These are phyloP conservation scores for Philereme transversata DNA, from an alignment of 2,888 invertebrate species.

Conservation along the genomic window DNA sequence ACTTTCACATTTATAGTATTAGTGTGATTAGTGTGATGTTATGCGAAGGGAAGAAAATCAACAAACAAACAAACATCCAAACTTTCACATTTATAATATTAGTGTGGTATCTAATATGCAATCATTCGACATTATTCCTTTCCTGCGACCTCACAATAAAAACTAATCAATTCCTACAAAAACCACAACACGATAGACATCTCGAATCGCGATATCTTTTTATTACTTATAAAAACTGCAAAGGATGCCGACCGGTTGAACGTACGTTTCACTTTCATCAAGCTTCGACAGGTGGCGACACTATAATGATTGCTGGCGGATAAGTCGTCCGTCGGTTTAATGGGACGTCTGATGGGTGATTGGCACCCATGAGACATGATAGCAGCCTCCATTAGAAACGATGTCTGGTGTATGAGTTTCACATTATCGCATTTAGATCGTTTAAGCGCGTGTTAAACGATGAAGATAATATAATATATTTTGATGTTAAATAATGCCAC, in stretches of 20 bases:
- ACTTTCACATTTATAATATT: no score
- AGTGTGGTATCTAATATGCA: background rate
- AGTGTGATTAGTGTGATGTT: no score
- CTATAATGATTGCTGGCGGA: slow-evolving; percentile 49
- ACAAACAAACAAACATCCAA: no score
- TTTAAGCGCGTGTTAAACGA: background rate
- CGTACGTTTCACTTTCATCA: slow-evolving; percentile 74
- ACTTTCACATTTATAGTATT: no score
- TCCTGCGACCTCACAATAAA: slow-evolving; percentile 18
- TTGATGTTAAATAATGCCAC: no score
- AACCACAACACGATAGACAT: slow-evolving; percentile 28
- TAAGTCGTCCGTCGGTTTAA: slow-evolving; percentile 18
- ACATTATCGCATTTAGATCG: slow-evolving; percentile 14
- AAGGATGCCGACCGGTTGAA: slow-evolving; percentile 49
- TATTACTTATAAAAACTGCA: slow-evolving; percentile 29
- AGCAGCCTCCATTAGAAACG: slow-evolving; percentile 19
- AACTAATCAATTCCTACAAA: slow-evolving; percentile 23
- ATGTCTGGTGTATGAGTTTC: slow-evolving; percentile 9
- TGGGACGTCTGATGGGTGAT: slow-evolving; percentile 21
- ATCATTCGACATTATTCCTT: slow-evolving; percentile 5
- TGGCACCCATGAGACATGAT: slow-evolving; percentile 27
- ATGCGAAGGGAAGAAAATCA: no score
- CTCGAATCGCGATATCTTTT: slow-evolving; percentile 11
- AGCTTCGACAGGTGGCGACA: slow-evolving; percentile 65
- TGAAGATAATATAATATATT: no score